phyloP scores from a whole-genome alignment of 1,140 invertebrate genomes.

The Drosophila dunni region DNA sequence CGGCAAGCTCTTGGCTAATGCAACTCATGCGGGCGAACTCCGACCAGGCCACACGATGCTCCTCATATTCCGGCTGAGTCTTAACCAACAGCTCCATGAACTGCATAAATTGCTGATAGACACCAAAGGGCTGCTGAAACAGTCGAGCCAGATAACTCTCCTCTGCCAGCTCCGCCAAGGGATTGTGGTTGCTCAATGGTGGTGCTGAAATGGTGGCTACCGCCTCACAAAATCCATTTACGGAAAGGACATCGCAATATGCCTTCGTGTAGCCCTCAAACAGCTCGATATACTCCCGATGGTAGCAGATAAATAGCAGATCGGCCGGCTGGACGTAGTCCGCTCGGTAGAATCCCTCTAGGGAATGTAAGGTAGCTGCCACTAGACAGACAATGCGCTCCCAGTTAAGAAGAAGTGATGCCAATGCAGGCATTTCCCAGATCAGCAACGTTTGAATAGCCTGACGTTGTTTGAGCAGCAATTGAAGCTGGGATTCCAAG shows the following conservation, averaged over 20 bases:
- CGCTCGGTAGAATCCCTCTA: constrained; percentile 88
- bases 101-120: constrained; percentile 73
- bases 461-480: constrained; percentile 65
- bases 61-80: constrained; percentile 60
- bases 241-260: constrained; percentile 90
- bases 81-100: constrained; percentile 73
- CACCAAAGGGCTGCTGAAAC: constrained; percentile 76
- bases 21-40: constrained; percentile 69
- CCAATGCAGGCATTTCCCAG: constrained; percentile 56
- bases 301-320: constrained; percentile 89
- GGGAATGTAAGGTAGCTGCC: constrained; percentile 88
- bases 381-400: constrained; percentile 88
- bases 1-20: constrained; percentile 79
- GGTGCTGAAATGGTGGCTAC: constrained; percentile 46
- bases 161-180: constrained; percentile 64
- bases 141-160: constrained; percentile 68
- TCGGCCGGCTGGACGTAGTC: constrained; percentile 87
- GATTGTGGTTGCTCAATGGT: constrained; percentile 42
- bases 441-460: constrained; percentile 61
- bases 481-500: constrained; percentile 72
- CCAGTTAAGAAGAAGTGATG: constrained; percentile 87
- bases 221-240: constrained; percentile 85
- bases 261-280: constrained; percentile 90
- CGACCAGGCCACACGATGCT: constrained; percentile 69
- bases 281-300: constrained; percentile 89